These are phyloP conservation scores for Ceriagrion tenellum DNA, from an alignment of 2,888 invertebrate genomes.

Conservation along the genomic window DNA sequence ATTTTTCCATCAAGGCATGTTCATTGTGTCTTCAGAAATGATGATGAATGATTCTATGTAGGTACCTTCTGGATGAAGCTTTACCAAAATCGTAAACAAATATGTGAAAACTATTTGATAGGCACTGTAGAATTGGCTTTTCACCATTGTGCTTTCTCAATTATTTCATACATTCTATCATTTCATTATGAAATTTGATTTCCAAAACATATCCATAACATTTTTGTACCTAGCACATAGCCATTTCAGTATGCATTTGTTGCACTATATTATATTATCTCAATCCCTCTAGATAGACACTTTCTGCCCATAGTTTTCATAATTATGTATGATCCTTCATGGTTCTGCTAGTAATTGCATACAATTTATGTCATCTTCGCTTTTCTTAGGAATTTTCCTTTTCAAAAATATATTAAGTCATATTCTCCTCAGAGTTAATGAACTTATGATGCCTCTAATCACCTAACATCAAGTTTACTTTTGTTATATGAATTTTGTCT, in stretches of 20 bases:
- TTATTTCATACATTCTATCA: not conserved
- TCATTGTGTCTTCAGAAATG: not conserved
- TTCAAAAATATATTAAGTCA: not conserved
- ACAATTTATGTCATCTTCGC: not conserved
- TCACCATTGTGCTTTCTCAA: not conserved
- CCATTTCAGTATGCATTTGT: not conserved
- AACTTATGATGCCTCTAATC: not conserved
- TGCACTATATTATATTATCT: not conserved
- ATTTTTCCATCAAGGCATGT: not conserved
- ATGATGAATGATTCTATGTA: not conserved
- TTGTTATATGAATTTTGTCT: not conserved
- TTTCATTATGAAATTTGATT: not conserved
- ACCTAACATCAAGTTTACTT: not conserved
- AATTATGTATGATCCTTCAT: not conserved
- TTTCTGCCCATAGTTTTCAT: not conserved
- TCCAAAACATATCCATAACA: not conserved
- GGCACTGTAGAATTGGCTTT: slow-evolving; percentile 19
- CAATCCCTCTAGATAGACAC: not conserved
- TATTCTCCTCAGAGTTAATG: not conserved
- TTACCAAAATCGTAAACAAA: not conserved
- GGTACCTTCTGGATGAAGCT: not conserved
- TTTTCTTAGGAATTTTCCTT: not conserved
- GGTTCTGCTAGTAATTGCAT: not conserved
- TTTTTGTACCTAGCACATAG: not conserved
- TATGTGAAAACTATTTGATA: not conserved